Conservation (phyloP, 2,113 vertebrate species). For the Hippocampus comes region DNA sequence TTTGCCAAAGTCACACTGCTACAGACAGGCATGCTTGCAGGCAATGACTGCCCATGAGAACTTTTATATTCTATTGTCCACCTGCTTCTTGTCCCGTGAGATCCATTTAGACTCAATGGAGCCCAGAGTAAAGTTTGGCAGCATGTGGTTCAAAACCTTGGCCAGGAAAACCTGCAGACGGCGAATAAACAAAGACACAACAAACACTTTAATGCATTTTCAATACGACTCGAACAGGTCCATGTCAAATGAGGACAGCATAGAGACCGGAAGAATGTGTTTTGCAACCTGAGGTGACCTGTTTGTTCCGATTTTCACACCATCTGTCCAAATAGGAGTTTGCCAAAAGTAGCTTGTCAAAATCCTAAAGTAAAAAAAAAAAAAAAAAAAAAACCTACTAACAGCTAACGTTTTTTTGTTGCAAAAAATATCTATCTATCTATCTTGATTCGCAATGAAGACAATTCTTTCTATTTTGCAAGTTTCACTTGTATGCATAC, state of each 20-base stretch:
- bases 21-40: neutral
- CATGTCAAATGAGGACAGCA: neutral
- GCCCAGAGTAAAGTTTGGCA: slow-evolving; percentile 84
- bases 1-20: too few relatives aligned
- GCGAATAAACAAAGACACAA: slow-evolving; percentile 8
- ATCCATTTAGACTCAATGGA: slow-evolving; percentile 81
- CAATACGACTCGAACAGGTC: slow-evolving; percentile 9
- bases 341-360: neutral
- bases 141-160: slow-evolving; percentile 83
- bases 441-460: neutral
- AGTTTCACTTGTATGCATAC: neutral
- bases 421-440: neutral
- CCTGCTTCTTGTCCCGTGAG: slow-evolving; percentile 86
- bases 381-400: neutral
- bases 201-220: slow-evolving; percentile 19
- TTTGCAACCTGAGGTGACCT: neutral
- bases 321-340: slow-evolving; percentile 16
- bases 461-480: neutral
- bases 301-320: neutral
- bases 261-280: neutral
- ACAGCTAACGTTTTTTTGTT: neutral
- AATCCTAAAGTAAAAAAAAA: neutral
- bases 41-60: slow-evolving; percentile 8
- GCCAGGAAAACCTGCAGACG: slow-evolving; percentile 83
- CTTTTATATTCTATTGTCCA: slow-evolving; percentile 44